Evolutionary conservation across 2,113 vertebrate species (phyloP).

Genomic region (Nerophis ophidion): DNA sequence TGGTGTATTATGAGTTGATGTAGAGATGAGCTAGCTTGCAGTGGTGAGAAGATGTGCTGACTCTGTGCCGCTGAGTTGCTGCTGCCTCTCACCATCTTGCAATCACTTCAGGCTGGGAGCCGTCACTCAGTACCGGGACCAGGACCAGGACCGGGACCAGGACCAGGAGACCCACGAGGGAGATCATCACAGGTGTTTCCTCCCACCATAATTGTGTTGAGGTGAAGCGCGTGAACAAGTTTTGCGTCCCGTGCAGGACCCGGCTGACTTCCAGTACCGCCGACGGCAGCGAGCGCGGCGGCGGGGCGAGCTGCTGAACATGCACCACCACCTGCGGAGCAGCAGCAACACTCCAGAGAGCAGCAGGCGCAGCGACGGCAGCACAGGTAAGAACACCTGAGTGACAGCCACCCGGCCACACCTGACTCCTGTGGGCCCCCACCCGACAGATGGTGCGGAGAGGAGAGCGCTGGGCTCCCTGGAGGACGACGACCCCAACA

Average conservation of each 20-base stretch:
- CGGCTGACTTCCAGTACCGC: conserved; percentile 96
- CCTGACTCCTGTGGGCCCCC: conserved; percentile 3
- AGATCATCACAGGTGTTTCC: conserved; percentile 55
- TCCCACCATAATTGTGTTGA: too few relatives aligned
- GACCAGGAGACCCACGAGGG: conserved; percentile 56
- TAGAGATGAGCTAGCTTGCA: too few relatives aligned
- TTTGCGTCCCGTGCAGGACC: conserved; percentile 74
- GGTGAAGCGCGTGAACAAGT: too few relatives aligned
- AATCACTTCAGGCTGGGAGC: conserved; percentile 52
- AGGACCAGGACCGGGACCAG: conserved; percentile 2
- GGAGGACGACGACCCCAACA: conserved; percentile 97
- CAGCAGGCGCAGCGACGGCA: conserved; percentile 79
- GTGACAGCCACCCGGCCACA: conserved; percentile 16
- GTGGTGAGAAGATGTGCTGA: too few relatives aligned
- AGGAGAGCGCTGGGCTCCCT: conserved; percentile 82
- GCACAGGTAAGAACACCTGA: conserved; percentile 40
- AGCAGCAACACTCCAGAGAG: conserved; percentile 80
- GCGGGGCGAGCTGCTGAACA: conserved; percentile 86
- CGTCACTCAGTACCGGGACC: conserved; percentile 44
- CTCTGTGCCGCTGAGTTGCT: too few relatives aligned
- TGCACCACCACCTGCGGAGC: conserved; percentile 86
- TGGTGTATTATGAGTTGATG: too few relatives aligned
- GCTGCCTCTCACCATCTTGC: too few relatives aligned
- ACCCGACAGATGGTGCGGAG: conserved; percentile 70
- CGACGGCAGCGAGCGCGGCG: conserved; percentile 86